phyloP scores from a whole-genome alignment of 2,797 vertebrate species.

The Catharus ustulatus region DNA sequence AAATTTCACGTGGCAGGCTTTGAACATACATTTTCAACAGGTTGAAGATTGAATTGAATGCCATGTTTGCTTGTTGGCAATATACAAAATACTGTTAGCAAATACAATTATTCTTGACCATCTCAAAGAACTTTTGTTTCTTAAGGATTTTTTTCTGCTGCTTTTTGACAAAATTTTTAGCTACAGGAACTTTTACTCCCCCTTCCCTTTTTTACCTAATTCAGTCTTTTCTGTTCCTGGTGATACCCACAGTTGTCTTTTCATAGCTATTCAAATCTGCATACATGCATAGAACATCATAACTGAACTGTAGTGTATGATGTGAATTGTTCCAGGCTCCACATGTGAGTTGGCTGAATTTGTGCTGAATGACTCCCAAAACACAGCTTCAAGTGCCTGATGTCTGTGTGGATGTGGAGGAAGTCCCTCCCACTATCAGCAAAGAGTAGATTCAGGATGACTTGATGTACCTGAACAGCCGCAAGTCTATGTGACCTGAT shows the following conservation, averaged over 20 bases:
- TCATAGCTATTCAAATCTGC: background rate
- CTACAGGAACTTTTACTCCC: background rate
- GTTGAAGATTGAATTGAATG: background rate
- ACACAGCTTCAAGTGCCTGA: background rate
- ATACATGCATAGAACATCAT: fast-evolving
- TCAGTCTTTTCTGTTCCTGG: background rate
- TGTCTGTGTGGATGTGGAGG: background rate
- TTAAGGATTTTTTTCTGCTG: background rate
- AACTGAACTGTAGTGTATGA: background rate
- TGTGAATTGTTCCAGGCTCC: background rate
- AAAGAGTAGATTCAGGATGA: background rate
- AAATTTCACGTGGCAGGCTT: background rate
- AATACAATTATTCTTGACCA: background rate
- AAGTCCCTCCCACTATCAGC: background rate
- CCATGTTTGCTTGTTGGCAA: background rate
- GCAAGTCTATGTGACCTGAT: background rate
- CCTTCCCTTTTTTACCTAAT: background rate
- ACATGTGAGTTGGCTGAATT: background rate
- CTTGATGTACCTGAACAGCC: background rate
- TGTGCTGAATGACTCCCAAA: background rate
- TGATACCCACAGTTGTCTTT: background rate
- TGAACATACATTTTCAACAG: background rate
- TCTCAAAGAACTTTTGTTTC: background rate
- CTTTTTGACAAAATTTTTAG: background rate
- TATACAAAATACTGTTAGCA: background rate